Conservation (phyloP, 2,113 vertebrate species). For the Crocuta crocuta region DNA sequence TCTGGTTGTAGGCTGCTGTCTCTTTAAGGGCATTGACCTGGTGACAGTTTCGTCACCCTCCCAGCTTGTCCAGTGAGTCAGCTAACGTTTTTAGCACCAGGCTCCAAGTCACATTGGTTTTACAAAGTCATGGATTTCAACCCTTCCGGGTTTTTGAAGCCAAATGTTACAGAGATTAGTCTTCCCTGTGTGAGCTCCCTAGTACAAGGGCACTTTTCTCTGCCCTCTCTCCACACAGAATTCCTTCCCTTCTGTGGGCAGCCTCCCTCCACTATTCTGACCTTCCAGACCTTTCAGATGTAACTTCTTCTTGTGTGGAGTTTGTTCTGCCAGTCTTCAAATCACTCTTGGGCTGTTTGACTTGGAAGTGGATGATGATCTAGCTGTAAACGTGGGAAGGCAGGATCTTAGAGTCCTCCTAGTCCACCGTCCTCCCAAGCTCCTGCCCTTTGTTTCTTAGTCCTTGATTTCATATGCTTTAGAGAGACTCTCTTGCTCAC, state of each 20-base stretch:
- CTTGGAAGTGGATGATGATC: background rate
- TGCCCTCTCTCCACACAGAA: background rate
- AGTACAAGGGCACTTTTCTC: background rate
- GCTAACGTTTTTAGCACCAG: background rate
- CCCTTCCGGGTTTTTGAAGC: background rate
- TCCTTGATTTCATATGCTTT: conserved; percentile 39
- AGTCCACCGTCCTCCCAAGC: background rate
- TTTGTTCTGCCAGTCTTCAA: background rate
- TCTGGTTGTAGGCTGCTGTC: background rate
- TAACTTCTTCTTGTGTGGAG: background rate
- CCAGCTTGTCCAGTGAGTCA: background rate
- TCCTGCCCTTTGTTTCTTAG: background rate
- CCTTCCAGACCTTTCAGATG: background rate
- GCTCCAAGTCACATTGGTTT: background rate
- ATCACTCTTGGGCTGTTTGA: background rate
- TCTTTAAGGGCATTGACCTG: background rate
- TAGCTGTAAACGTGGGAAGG: background rate
- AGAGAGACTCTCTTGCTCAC: conserved; percentile 24
- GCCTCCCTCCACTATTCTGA: background rate
- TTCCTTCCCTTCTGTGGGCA: background rate
- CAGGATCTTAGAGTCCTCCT: background rate
- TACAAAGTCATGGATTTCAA: background rate
- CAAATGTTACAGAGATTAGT: background rate
- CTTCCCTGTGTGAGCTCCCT: background rate
- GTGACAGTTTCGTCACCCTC: background rate